Base-by-base conservation (phyloP, 2,888 invertebrate species). In the Philonicus albiceps region DNA sequence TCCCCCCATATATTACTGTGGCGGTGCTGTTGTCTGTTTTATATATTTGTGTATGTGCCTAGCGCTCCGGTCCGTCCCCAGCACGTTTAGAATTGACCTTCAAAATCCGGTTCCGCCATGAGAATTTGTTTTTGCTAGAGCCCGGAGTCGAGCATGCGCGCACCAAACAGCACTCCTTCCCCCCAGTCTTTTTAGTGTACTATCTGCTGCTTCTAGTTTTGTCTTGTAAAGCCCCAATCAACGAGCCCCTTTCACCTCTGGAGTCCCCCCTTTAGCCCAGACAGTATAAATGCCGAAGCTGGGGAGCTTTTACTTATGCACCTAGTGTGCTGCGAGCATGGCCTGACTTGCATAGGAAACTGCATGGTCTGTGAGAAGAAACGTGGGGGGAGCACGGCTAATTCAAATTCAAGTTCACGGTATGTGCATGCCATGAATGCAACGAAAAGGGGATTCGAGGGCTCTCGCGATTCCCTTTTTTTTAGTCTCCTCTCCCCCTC, bases 51-150 rank as follows among this genome's bases (percentile, higher is more conserved):
- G 64, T 53, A n/a, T 19, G 8, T 53, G 30, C 43, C 43, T 49
- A 16, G n/a, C n/a, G 53, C 31, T 49, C 30, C 30, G 53, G 30
- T 53, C 37, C 31, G 80, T 80, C 49, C 53, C 53, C 80, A 37
- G 31, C 83, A 83, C 64, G 64, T 83, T 83, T 64, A 83, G 37
- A 37, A 22, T 55, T 83, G 72, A 83, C 83, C 83, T 83, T 83
- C 83, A 83, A 83, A 83, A 83, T 83, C 83, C 83, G 83, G 83
- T 83, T 83, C 83, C 83, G 83, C 64, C 55, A 83, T 83, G 83
- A 37, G 83, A 83, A 83, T 83, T 55, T 83, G 72, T 83, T 83
- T 55, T 55, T 34, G 37, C 49, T 83, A 37, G 40, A 16, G 49
- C 49, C 49, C 40, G 81, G 31, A 37, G 16, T 64, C 55, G 81